Conservation (phyloP, 2,888 invertebrate genomes). For the Protula sp. region DNA sequence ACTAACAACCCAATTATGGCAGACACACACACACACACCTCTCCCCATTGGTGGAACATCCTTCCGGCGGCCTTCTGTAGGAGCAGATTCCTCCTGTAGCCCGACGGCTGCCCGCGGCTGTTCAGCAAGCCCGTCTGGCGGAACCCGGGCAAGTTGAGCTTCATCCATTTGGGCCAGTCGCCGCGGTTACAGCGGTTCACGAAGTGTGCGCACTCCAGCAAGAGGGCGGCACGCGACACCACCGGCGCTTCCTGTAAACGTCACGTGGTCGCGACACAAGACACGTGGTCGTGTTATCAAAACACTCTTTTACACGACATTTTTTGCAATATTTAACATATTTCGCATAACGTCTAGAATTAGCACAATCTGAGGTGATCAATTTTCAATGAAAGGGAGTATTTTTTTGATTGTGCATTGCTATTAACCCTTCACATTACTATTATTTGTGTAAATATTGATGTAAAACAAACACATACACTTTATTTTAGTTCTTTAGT, state of each 20-base stretch:
- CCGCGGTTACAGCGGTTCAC: slow-evolving; percentile 97
- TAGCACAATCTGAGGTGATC: too few relatives aligned
- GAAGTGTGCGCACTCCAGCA: slow-evolving; percentile 92
- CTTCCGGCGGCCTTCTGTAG: slow-evolving; percentile 88
- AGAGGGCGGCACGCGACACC: slow-evolving; percentile 81
- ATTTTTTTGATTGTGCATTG: too few relatives aligned
- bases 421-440: too few relatives aligned
- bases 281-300: background rate
- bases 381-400: too few relatives aligned
- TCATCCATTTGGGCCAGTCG: slow-evolving; percentile 98
- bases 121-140: slow-evolving; percentile 39
- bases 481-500: too few relatives aligned
- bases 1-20: too few relatives aligned
- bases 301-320: background rate
- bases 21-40: slow-evolving; percentile 57
- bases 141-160: slow-evolving; percentile 73
- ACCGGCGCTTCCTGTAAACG: slow-evolving; percentile 93
- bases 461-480: too few relatives aligned
- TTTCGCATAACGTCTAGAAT: too few relatives aligned
- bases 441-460: too few relatives aligned
- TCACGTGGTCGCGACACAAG: slow-evolving; percentile 49
- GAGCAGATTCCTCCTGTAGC: slow-evolving; percentile 59
- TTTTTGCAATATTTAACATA: background rate
- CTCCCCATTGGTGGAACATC: slow-evolving; percentile 96
- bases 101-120: slow-evolving; percentile 58